Evolutionary conservation across 2,113 vertebrate genomes (phyloP), one percentile per base, ranked within the genome.

Genomic region (Caloenas nicobarica): DNA sequence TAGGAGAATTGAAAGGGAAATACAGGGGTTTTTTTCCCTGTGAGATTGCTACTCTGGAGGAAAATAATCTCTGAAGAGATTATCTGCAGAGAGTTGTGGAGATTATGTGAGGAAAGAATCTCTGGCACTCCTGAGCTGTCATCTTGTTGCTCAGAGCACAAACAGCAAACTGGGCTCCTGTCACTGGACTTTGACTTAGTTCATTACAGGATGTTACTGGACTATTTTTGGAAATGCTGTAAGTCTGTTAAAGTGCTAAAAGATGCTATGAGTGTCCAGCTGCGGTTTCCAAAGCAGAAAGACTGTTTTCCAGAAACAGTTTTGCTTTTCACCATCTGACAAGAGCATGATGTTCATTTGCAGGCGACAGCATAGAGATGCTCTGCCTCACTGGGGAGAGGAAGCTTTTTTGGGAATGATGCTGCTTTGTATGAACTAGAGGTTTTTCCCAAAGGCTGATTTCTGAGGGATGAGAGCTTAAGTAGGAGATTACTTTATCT

Each of bases 381-480:
- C 7, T 58, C n/a, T 50, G 31, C 33, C 40, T 65, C 17, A 31
- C 14, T 12, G 15, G 38, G 9, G 7, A 53, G 9, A 15, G 14
- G 7, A 38, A 69, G 5, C 0, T 44, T 62, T n/a, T 8, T 13
- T 56, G 34, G 40, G 48, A 57, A 38, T 26, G 28, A 11, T 9
- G 0, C 48, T n/a, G 36, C 48, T 85, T 65, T 38, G 5, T 26
- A 16, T 11, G 26, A 50, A 42, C 34, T 1, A 0, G 5, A 31
- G 44, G 62, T 17, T 5, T 31, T 50, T 54, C 44, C 50, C 3
- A 1, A 51, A n/a, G n/a, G 23, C 5, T 54, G 25, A 15, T 16
- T n/a, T 36, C 69, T 57, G n/a, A 18, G 34, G n/a, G 13, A 12
- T 0, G 3, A 44, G 16, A 61, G 40, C 24, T 87, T 56, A 24